These are phyloP conservation scores for Apamea anceps DNA, from an alignment of 2,888 invertebrate species.

Conservation along the genomic window DNA sequence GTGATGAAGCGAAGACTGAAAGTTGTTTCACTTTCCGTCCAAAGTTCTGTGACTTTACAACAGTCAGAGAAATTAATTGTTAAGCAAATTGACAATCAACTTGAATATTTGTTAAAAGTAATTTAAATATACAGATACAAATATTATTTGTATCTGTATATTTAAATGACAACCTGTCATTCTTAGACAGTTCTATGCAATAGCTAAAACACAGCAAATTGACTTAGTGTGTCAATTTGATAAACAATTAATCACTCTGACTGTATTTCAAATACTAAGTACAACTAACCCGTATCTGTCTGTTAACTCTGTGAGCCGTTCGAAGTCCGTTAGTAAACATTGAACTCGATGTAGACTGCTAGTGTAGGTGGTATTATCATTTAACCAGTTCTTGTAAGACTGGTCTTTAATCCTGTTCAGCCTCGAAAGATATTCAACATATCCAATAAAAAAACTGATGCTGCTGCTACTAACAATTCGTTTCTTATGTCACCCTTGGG, in stretches of 20 bases:
- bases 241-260: not conserved
- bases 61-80: not conserved
- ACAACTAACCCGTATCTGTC: not conserved
- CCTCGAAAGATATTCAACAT: slow-evolving; percentile 2
- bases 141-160: not conserved
- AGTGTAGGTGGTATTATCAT: slow-evolving; percentile 48
- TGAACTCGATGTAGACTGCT: slow-evolving; percentile 34
- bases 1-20: not conserved
- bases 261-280: not conserved
- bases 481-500: slow-evolving; percentile 27
- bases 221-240: not conserved
- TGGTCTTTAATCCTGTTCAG: slow-evolving; percentile 24
- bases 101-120: not conserved
- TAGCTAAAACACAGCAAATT: not conserved
- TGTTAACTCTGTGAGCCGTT: not conserved
- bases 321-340: slow-evolving; percentile 34
- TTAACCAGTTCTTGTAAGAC: slow-evolving; percentile 51
- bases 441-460: slow-evolving; percentile 24
- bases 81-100: not conserved
- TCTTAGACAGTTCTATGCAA: not conserved
- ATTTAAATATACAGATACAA: too few relatives aligned
- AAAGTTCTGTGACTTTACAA: not conserved
- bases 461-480: slow-evolving; percentile 13
- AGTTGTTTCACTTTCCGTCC: slow-evolving; percentile 2
- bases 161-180: not conserved